Evolutionary conservation across 2,797 vertebrate species (phyloP).

Genomic region (Schizothorax lantsangensis): DNA sequence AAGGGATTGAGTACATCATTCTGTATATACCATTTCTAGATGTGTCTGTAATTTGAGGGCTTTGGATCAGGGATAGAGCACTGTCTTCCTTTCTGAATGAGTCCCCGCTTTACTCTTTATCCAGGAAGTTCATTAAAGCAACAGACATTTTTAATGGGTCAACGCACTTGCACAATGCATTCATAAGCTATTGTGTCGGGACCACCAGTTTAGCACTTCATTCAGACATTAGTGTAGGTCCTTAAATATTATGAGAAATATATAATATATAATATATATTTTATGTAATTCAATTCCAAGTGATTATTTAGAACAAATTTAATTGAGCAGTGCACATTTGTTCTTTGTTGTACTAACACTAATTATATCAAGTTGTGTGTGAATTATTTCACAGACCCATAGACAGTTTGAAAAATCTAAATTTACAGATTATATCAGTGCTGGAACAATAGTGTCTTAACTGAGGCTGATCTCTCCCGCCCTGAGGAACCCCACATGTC

Average conservation of each 20-base stretch:
- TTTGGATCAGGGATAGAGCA: background rate
- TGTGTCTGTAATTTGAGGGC: too few relatives aligned
- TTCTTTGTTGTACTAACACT: constrained; percentile 1
- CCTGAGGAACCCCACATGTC: constrained; percentile 15
- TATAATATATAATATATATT: background rate
- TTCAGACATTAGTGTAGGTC: background rate
- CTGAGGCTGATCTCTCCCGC: constrained; percentile 6
- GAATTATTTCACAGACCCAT: background rate
- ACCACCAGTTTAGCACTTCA: constrained; percentile 45
- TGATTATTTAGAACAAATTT: background rate
- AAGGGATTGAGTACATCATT: background rate
- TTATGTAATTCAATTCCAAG: background rate
- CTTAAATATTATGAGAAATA: constrained; percentile 27
- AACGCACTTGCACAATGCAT: constrained; percentile 63
- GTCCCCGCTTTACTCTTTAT: constrained; percentile 55
- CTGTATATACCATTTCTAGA: constrained; percentile 4
- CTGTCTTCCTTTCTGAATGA: constrained; percentile 26
- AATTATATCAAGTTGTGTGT: background rate
- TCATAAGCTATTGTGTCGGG: constrained; percentile 53
- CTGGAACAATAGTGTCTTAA: constrained; percentile 11
- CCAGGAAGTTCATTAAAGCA: constrained; percentile 70
- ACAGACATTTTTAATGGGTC: constrained; percentile 69
- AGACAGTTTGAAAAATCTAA: background rate
- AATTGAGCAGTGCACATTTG: background rate
- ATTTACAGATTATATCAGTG: constrained; percentile 16